Evolutionary conservation across 2,888 invertebrate species (phyloP), one percentile per base, ranked within the genome.

Genomic region (Cyaniris semiargus): DNA sequence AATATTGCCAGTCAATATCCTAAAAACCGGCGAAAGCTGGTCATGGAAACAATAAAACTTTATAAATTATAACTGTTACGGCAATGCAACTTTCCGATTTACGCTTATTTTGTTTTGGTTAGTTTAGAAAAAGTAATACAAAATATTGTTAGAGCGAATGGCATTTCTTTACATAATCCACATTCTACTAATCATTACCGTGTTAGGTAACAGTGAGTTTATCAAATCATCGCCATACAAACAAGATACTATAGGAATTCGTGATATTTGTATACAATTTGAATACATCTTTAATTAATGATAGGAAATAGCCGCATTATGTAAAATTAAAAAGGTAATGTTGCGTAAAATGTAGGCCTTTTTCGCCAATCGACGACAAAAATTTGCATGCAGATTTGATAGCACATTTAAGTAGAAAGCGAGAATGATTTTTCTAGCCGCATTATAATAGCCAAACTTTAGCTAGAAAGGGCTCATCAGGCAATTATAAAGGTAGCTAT

Each of bases 1-100:
- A 6, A 66, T 66, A 66, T 66, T 18, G 66, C 66, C 21, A 66
- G 27, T 27, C 66, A 31, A 66, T 66, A 70, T 75, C 70, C 75
- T 71, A 77, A 70, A 53, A 77, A 75, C 60, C 15, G 38, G 75
- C 56, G 53, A 60, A 31, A 44, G 74, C 74, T 75, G 38, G 44
- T n/a, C 34, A 66, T 56, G 66, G 13, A 53, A 31, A 66, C 27
- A 66, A 27, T 66, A 27, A 27, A 66, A 66, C 66, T 31, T 27
- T 31, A 27, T 31, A 66, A 66, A 18, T 27, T 31, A 27, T 31
- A 66, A 66, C 66, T 27, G 66, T 66, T 66, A 66, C 66, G 27
- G 15, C 66, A 66, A 60, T 60, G 66, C 18, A 66, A 66, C 66
- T 66, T 66, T 66, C 66, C 18, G 66, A 66, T 66, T 66, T 31